phyloP scores from a whole-genome alignment of 2,888 invertebrate genomes.

The Hydraecia micacea region DNA sequence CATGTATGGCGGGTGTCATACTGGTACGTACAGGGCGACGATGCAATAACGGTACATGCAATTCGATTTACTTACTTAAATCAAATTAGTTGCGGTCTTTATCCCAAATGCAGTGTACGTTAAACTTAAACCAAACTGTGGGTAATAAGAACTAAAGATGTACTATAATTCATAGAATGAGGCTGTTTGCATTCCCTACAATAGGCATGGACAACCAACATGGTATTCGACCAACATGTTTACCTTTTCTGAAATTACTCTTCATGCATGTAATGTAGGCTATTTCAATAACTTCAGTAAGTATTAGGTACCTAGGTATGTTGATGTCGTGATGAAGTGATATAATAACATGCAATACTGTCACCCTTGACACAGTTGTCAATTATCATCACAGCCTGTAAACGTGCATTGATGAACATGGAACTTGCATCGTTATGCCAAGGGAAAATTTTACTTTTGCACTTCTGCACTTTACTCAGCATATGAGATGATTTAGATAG shows the following conservation, averaged over 20 bases:
- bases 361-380: slow-evolving; percentile 22
- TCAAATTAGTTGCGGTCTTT: background rate
- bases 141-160: background rate
- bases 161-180: too few species aligned
- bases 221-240: slow-evolving; percentile 3
- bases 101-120: background rate
- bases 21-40: background rate
- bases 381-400: slow-evolving; percentile 6
- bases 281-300: background rate
- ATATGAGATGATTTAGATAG: background rate
- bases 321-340: background rate
- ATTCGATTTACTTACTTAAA: background rate
- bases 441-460: too few species aligned
- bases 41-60: background rate
- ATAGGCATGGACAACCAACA: background rate
- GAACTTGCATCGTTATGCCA: background rate
- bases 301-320: background rate
- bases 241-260: background rate
- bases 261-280: background rate
- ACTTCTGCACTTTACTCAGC: background rate
- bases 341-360: slow-evolving; percentile 1
- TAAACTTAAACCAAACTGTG: background rate
- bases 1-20: slow-evolving; percentile 28
- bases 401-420: slow-evolving; percentile 15
- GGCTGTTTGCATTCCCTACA: background rate